Evolutionary conservation across 2,113 vertebrate genomes (phyloP).

Genomic region (Tupaia chinensis): DNA sequence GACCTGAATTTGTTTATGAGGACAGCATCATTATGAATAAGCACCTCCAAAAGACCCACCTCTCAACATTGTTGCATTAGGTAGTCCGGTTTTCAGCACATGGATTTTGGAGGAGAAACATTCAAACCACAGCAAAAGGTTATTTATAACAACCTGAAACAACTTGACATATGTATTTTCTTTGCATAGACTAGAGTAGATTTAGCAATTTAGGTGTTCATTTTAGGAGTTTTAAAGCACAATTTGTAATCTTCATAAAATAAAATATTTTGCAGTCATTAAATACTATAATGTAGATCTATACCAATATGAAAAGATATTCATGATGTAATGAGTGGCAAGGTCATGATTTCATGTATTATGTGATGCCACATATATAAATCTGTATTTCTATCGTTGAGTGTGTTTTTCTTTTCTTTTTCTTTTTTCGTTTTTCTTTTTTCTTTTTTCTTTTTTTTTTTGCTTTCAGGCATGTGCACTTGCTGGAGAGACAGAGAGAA

Average conservation of each 20-base stretch:
- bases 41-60: background rate
- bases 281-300: background rate
- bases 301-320: slow-evolving; percentile 14
- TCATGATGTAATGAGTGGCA: background rate
- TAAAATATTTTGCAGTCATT: slow-evolving; percentile 23
- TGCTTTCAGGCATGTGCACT: no score
- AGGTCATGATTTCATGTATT: background rate
- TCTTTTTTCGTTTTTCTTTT: no score
- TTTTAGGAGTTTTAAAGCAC: background rate
- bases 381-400: background rate
- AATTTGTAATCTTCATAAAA: slow-evolving; percentile 28
- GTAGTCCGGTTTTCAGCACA: background rate
- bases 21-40: background rate
- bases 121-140: background rate
- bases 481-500: no score
- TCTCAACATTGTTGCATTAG: background rate
- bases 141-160: slow-evolving; percentile 25
- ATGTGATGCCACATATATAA: background rate
- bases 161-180: no score
- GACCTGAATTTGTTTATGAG: background rate
- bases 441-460: no score
- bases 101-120: background rate
- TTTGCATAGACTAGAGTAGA: no score
- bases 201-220: background rate
- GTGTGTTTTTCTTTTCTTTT: no score